phyloP scores from a whole-genome alignment of 2,797 vertebrate species.

The Hydrolagus colliei region DNA sequence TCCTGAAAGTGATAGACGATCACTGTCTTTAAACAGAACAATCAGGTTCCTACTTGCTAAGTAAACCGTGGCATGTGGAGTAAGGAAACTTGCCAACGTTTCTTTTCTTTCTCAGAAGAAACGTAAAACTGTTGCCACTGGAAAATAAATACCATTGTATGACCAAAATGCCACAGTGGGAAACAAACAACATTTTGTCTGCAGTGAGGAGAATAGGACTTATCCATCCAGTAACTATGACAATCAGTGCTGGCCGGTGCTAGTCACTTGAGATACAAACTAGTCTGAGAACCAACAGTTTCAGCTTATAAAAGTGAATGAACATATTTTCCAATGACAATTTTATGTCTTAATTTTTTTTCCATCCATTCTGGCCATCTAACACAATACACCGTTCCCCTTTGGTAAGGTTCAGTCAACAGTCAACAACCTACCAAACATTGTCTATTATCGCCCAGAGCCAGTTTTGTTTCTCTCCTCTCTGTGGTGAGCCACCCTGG shows the following conservation, averaged over 20 bases:
- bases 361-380: background rate
- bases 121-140: too few species aligned
- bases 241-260: background rate
- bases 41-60: too few species aligned
- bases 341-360: background rate
- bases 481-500: background rate
- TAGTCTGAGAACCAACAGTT: background rate
- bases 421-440: too few species aligned
- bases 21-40: background rate
- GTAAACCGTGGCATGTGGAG: too few species aligned
- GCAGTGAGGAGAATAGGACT: background rate
- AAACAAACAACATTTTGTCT: background rate
- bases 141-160: background rate
- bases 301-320: conserved; percentile 2
- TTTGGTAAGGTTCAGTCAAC: too few species aligned
- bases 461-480: background rate
- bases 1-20: background rate
- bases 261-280: background rate
- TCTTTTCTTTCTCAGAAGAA: too few species aligned
- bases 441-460: background rate
- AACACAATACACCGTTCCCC: background rate
- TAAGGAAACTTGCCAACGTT: too few species aligned
- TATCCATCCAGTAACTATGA: conserved; percentile 13
- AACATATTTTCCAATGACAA: background rate
- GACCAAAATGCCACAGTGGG: background rate